Percentiles rank a stretch among this genome's conserved stretches.
Evolutionary conservation across 2,797 vertebrate genomes (phyloP).

Genomic region (Triplophysa bombifrons): DNA sequence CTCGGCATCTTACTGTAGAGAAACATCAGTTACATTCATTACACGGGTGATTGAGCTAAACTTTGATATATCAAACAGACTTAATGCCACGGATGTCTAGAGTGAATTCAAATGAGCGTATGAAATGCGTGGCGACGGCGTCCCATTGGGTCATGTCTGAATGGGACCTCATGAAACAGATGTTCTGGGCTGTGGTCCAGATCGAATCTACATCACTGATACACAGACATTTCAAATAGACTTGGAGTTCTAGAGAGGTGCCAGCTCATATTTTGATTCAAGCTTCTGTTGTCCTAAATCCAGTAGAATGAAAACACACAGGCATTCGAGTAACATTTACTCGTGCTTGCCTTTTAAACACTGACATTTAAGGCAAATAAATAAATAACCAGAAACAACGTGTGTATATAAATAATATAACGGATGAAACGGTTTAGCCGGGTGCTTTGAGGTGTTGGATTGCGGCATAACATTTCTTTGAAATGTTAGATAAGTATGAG

Average conservation of each 20-base stretch:
- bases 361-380: constrained; percentile 61
- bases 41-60: constrained; percentile 28
- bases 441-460: constrained; percentile 56
- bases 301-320: constrained; percentile 37
- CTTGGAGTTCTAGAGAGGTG: not conserved
- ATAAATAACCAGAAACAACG: not conserved
- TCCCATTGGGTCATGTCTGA: not conserved
- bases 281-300: not conserved
- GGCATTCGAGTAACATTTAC: constrained; percentile 62
- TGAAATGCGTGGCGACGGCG: constrained; percentile 23
- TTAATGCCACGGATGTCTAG: constrained; percentile 15
- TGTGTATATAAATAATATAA: constrained; percentile 58
- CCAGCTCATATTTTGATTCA: not conserved
- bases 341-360: constrained; percentile 55
- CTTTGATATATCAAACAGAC: constrained; percentile 23
- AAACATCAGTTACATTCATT: constrained; percentile 25
- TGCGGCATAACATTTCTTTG: constrained; percentile 44
- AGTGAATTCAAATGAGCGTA: constrained; percentile 21
- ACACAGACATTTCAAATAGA: constrained; percentile 7
- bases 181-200: constrained; percentile 27
- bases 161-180: constrained; percentile 11
- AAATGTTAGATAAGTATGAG: constrained; percentile 24
- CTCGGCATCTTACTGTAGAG: not conserved
- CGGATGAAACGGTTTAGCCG: constrained; percentile 53
- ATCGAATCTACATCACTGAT: constrained; percentile 25